Evolutionary conservation across 1,140 invertebrate genomes (phyloP), one percentile per base, ranked within the genome.

Genomic region (Eufriesea mexicana): DNA sequence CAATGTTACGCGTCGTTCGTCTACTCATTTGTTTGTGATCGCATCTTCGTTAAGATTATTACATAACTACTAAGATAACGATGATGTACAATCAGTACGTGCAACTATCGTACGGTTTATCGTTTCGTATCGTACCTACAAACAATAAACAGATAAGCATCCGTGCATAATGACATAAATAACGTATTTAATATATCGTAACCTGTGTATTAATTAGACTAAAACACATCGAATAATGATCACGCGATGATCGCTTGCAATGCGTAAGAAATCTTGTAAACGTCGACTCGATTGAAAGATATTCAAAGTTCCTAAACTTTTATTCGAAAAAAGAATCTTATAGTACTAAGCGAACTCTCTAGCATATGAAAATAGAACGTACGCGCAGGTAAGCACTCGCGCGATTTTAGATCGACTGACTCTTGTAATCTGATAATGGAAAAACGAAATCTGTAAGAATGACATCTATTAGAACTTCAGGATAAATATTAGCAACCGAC

Each of bases 61-160:
- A 84, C 45, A 47, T 79, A 84, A 79, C 70, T 79, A 23, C 49
- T 51, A 35, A 72, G 76, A 64, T 79, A 71, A 64, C 35, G 28
- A 42, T 35, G 35, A 35, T 18, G 71, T 57, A n/a, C 51, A 28
- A 70, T 47, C 59, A 45, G 14, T 45, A 23, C 54, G 8, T 25
- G 16, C 45, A 68, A 70, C 55, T 28, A 42, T 51, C 74, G 47
- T 28, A 47, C 16, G 5, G 23, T 45, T 49, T 66, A 66, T 55
- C 23, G 18, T 49, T 64, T 74, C 42, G 4, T 25, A 18, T 73
- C 28, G 20, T 45, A 74, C 55, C 35, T 73, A 59, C 28, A 42
- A 57, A 61, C 71, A 62, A 75, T 75, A 74, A 57, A 45, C n/a
- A 74, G 67, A 71, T 18, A 70, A 62, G 45, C 61, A 16, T 57